Conservation (phyloP, 2,797 vertebrate genomes). For the Pangasius sanitwongsei region DNA sequence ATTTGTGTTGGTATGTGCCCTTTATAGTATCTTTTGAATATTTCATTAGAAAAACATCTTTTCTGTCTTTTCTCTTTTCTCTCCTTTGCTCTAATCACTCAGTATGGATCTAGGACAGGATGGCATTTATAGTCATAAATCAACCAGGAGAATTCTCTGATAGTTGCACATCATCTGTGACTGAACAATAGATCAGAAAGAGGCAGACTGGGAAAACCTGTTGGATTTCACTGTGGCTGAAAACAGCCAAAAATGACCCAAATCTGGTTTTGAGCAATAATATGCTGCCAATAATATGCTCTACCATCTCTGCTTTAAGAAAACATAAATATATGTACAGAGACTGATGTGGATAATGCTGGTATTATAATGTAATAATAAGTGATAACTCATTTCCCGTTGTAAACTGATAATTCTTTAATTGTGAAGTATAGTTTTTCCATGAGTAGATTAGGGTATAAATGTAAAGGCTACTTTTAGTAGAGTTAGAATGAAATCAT, state of each 20-base stretch:
- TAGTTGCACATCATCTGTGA: background rate
- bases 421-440: background rate
- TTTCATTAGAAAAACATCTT: constrained; percentile 67
- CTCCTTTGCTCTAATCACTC: constrained; percentile 30
- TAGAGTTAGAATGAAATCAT: background rate
- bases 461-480: background rate
- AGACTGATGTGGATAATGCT: background rate
- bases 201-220: background rate
- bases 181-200: constrained; percentile 1
- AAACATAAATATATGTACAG: background rate
- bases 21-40: constrained; percentile 67
- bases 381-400: background rate
- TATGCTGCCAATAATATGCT: background rate
- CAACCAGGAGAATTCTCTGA: background rate
- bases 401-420: background rate
- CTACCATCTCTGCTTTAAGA: background rate
- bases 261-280: background rate
- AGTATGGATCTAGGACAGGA: constrained; percentile 46
- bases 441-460: background rate
- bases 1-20: constrained; percentile 59
- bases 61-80: constrained; percentile 36
- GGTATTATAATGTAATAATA: background rate
- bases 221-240: background rate
- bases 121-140: constrained; percentile 24
- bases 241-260: background rate